Conservation (phyloP, 2,888 invertebrate species). For the Cancer borealis region DNA sequence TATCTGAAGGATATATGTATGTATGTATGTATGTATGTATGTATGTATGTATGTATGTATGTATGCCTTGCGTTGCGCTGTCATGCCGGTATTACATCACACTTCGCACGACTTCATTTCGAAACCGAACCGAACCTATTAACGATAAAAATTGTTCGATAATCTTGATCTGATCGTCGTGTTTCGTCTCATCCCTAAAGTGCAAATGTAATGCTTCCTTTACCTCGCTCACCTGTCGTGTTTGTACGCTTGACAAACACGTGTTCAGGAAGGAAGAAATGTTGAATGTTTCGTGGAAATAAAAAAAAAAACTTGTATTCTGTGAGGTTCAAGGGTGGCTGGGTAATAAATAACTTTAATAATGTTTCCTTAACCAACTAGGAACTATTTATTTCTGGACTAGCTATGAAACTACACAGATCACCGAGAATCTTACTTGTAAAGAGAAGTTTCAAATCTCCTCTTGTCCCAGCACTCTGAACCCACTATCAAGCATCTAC, state of each 20-base stretch:
- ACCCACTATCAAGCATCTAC: background rate
- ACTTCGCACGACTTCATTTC: background rate
- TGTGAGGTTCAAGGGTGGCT: background rate
- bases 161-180: background rate
- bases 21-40: no score
- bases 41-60: no score
- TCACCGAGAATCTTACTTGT: background rate
- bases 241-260: background rate
- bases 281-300: background rate
- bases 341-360: background rate
- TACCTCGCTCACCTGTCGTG: background rate
- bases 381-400: background rate
- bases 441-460: background rate
- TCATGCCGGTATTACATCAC: background rate
- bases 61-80: no score
- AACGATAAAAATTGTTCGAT: background rate
- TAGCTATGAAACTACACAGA: background rate
- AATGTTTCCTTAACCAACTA: background rate
- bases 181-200: background rate
- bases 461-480: background rate
- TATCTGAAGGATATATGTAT: background rate
- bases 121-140: background rate
- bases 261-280: background rate
- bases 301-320: background rate
- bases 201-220: background rate